phyloP scores from a whole-genome alignment of 1,140 invertebrate genomes.

The Megathymus violae region DNA sequence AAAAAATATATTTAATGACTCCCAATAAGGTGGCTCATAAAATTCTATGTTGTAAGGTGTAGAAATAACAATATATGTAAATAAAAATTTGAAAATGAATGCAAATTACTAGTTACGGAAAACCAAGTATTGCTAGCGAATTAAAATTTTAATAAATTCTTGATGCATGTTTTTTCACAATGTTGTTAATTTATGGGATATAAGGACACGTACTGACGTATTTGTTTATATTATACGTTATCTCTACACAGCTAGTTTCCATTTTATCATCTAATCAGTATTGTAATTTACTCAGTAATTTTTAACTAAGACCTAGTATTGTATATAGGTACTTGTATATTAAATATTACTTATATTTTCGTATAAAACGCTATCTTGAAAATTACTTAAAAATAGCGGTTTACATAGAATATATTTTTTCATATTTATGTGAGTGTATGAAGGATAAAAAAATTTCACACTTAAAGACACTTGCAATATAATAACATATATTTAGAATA shows the following conservation, averaged over 20 bases:
- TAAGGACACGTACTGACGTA: constrained; percentile 42
- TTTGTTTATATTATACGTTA: constrained; percentile 44
- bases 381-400: constrained; percentile 47
- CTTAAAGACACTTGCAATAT: constrained; percentile 75
- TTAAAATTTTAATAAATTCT: too few species aligned
- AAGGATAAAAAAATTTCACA: constrained; percentile 55
- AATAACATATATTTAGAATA: constrained; percentile 53
- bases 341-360: constrained; percentile 75
- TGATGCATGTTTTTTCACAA: too few species aligned
- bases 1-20: constrained; percentile 3
- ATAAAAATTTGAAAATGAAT: too few species aligned
- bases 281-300: constrained; percentile 60
- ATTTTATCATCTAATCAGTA: constrained; percentile 62
- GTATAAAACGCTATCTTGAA: constrained; percentile 67
- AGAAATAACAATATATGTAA: too few species aligned
- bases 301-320: constrained; percentile 50
- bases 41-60: too few species aligned
- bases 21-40: constrained; percentile 7
- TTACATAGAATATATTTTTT: constrained; percentile 74
- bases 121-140: too few species aligned
- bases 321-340: constrained; percentile 65
- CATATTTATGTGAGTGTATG: constrained; percentile 63
- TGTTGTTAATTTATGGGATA: too few species aligned
- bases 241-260: constrained; percentile 45
- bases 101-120: too few species aligned